Percentiles rank a stretch among this genome's conserved stretches.
These are phyloP conservation scores for Puntigrus tetrazona DNA, from an alignment of 2,113 vertebrate genomes.

Conservation along the genomic window DNA sequence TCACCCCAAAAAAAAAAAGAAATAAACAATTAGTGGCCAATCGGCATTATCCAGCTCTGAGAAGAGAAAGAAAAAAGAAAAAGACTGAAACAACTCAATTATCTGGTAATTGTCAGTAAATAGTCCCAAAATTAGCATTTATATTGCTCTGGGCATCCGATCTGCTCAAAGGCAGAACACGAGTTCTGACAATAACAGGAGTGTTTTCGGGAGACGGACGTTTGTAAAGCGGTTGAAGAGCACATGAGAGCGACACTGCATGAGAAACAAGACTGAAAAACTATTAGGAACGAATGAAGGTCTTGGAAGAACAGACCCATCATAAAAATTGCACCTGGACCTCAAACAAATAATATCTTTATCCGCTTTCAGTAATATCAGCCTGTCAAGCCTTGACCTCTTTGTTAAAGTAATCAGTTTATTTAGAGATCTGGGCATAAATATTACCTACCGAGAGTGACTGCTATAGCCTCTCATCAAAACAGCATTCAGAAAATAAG, in stretches of 20 bases:
- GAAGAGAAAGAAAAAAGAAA: conserved; percentile 27
- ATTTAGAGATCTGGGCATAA: neutral
- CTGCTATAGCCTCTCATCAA: neutral
- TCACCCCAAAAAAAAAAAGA: neutral
- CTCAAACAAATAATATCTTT: neutral
- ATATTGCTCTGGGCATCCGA: conserved; percentile 53
- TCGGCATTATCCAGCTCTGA: conserved; percentile 5
- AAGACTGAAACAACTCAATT: conserved; percentile 55
- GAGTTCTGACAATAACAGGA: conserved; percentile 29
- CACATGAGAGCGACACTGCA: neutral
- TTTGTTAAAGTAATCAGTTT: conserved; percentile 7
- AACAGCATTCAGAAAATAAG: neutral
- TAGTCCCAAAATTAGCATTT: conserved; percentile 62
- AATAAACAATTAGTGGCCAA: conserved; percentile 1
- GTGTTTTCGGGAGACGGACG: conserved; percentile 21
- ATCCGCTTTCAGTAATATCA: neutral
- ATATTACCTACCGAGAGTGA: neutral
- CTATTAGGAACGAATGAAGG: neutral
- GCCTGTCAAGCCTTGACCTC: neutral
- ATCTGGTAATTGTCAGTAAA: conserved; percentile 59
- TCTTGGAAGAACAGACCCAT: neutral
- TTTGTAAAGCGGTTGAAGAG: conserved; percentile 28
- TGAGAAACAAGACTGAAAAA: neutral
- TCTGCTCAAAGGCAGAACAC: conserved; percentile 26
- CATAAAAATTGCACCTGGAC: neutral